Base-by-base conservation (phyloP, 2,888 invertebrate species). In the Sphinx pinastri region DNA sequence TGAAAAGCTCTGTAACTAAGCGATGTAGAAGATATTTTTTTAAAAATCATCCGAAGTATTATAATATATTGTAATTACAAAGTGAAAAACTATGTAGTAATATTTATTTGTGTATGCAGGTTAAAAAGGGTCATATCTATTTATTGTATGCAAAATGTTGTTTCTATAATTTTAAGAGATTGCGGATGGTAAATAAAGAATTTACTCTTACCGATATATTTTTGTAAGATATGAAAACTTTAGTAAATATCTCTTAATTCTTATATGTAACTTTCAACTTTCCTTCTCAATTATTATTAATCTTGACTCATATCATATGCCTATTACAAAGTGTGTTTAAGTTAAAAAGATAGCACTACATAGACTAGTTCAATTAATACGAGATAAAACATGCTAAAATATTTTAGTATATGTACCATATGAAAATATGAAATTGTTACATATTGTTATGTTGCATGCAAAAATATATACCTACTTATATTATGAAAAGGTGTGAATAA, bases 211-310 rank as follows among this genome's bases (percentile, higher is more conserved):
- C 3, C 8, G 38, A 8, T 7, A 7, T 38, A 38, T 38, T 38
- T 3, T 38, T 38, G 38, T 38, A 38, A 38, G 38, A 38, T 8
- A 7, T 38, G 38, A 38, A 38, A 38, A 38, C 7, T 38, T 38
- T 38, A 3, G 0, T 38, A 38, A 38, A 3, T 38, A 38, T 38
- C 38, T 38, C 0, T 38, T 7, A 38, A 38, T 38, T 38, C 7
- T 25, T 7, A 38, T 4, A 38, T 38, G 5, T 38, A 38, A 38
- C 5, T 38, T 38, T 38, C 3, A 57, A n/a, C 25, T 71, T 68
- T 73, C 67, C 68, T 71, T 71, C 69, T 73, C 72, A 70, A 68
- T 71, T 70, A 73, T 70, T 72, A 71, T 72, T 71, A 71, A 72
- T 68, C 58, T 71, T 19, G 51, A 45, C 38, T 52, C n/a, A 38